Evolutionary conservation across 2,113 vertebrate genomes (phyloP), one percentile per base, ranked within the genome.

Genomic region (Urocitellus parryii): DNA sequence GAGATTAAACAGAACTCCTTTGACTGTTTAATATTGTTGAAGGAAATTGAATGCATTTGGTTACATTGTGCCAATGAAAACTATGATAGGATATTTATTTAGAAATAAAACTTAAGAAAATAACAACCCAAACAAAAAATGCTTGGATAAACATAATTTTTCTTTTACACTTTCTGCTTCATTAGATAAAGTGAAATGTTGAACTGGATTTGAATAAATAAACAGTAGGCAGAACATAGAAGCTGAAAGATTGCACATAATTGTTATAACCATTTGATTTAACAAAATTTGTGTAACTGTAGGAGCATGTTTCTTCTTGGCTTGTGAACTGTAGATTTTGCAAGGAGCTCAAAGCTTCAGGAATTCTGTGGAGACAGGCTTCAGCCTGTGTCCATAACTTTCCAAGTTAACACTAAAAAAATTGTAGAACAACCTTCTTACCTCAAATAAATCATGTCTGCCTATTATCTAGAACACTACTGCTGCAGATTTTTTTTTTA

Each of bases 1-100:
- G 3, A 98, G 98, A 92, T 83, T 88, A 95, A 89, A 96, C 95
- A 97, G 96, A 98, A 97, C 73, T 97, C 94, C 68, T 93, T 87
- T 97, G 93, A 97, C 77, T 96, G 70, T 97, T 98, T 98, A 90
- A 37, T 97, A 96, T 97, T 95, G 63, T 95, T 98, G 95, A 97
- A 98, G 29, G 95, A 96, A 97, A 97, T 95, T 94, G 89, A 98
- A 98, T 96, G 87, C 42, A 39, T 97, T 97, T 98, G 95, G 53
- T 97, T 96, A 90, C 86, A 88, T 91, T 96, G 92, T 98, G 97
- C 98, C 98, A 98, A 96, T 86, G 96, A 98, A 98, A 98, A 98
- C 93, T 91, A 94, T 96, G 94, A 97, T 8, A 42, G 78, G 63
- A 45, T 98, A 98, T 98, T 98, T 98, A 98, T 98, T 98, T 98